Percentiles rank a stretch among this genome's conserved stretches.
Evolutionary conservation across 2,113 vertebrate species (phyloP).

Genomic region (Ophiodon elongatus): DNA sequence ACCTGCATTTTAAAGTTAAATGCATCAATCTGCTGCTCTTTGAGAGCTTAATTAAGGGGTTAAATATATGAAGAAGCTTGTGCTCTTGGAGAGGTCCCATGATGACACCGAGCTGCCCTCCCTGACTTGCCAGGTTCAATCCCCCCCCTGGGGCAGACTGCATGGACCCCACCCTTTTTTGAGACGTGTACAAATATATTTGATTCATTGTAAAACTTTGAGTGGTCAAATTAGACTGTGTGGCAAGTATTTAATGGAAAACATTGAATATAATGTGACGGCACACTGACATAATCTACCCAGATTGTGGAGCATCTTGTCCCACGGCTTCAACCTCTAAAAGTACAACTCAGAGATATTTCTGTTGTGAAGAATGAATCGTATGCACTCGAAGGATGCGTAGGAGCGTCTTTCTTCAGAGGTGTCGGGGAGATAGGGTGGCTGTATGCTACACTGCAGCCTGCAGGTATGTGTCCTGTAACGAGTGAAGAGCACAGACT

Average conservation of each 20-base stretch:
- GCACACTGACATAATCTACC: not conserved
- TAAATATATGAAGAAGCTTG: not conserved
- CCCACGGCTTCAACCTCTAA: not conserved
- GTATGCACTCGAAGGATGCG: no score
- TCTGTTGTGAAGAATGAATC: not conserved
- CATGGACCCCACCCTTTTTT: no score
- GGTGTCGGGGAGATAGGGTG: not conserved
- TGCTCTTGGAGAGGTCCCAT: no score
- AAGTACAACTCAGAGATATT: not conserved
- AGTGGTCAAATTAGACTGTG: not conserved
- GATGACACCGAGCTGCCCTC: no score
- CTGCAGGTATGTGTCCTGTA: conserved; percentile 55
- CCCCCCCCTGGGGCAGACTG: no score
- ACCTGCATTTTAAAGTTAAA: not conserved
- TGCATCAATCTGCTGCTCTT: not conserved
- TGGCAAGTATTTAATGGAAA: not conserved
- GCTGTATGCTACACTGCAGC: conserved; percentile 9
- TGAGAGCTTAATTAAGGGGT: not conserved
- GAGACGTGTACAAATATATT: not conserved
- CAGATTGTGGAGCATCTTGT: not conserved
- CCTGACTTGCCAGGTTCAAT: not conserved
- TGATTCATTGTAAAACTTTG: no score
- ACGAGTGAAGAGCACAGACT: conserved; percentile 44
- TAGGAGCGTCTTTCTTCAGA: no score
- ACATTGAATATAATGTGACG: not conserved